Conservation (phyloP, 2,888 invertebrate species). For the Chromoteleia sp. region DNA sequence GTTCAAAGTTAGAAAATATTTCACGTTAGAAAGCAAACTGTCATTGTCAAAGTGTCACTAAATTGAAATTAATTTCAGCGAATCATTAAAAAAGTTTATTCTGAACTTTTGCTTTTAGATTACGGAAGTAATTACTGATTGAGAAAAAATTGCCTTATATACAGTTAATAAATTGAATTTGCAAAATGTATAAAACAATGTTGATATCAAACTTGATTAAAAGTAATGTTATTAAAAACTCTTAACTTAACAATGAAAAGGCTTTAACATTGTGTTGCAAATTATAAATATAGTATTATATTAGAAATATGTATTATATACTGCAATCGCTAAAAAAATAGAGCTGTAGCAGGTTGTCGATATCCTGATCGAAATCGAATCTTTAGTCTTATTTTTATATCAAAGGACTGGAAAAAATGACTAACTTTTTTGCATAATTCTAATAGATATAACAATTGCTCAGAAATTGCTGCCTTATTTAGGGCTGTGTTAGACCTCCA, state of each 20-base stretch:
- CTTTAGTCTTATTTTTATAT: too few relatives aligned
- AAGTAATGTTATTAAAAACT: neutral
- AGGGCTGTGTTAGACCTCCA: too few relatives aligned
- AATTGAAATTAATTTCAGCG: neutral
- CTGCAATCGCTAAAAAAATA: too few relatives aligned
- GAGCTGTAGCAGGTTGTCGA: too few relatives aligned
- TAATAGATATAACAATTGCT: too few relatives aligned
- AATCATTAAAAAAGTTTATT: conserved; percentile 11
- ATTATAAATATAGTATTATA: conserved; percentile 4
- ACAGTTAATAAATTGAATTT: neutral
- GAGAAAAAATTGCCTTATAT: neutral
- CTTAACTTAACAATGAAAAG: neutral
- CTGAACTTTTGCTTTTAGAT: neutral
- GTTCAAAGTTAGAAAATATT: neutral
- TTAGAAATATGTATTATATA: neutral
- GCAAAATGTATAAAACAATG: neutral
- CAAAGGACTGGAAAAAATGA: too few relatives aligned
- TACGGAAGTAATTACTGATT: neutral
- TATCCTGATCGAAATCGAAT: too few relatives aligned
- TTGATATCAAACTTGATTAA: neutral
- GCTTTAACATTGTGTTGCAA: neutral
- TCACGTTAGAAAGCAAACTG: neutral
- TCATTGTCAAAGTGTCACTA: conserved; percentile 5
- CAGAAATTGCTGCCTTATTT: too few relatives aligned
- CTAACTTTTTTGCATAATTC: too few relatives aligned